Evolutionary conservation across 2,797 vertebrate genomes (phyloP).

Genomic region (Ptychobarbus kaznakovi): DNA sequence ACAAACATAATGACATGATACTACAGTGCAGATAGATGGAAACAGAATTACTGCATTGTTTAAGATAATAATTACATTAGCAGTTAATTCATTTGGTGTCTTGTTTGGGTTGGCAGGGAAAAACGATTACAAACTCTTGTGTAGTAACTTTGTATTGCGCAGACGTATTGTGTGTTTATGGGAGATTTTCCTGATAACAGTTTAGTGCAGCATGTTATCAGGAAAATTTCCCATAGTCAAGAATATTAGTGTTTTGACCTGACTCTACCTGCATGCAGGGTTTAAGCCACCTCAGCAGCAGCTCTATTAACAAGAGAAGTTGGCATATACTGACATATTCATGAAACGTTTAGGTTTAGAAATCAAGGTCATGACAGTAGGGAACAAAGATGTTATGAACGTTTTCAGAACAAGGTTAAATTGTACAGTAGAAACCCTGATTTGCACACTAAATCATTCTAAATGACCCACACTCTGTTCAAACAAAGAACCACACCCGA

Average conservation of each 20-base stretch:
- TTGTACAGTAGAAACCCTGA: neutral
- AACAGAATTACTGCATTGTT: neutral
- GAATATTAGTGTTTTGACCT: neutral
- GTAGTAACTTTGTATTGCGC: neutral
- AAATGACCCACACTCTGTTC: neutral
- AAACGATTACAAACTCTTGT: neutral
- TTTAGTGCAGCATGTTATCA: neutral
- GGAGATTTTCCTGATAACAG: neutral
- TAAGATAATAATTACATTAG: neutral
- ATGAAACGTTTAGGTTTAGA: neutral
- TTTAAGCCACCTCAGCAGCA: neutral
- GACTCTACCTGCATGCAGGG: conserved; percentile 7
- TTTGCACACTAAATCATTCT: neutral
- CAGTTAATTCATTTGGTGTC: neutral
- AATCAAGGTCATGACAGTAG: conserved; percentile 18
- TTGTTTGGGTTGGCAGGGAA: neutral
- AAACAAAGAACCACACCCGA: neutral
- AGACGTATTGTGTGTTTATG: neutral
- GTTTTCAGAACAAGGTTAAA: neutral
- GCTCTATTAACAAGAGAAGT: neutral
- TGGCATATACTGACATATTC: neutral
- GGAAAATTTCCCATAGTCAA: neutral
- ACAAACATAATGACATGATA: neutral
- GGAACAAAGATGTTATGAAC: conserved; percentile 1
- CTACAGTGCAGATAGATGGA: neutral